A percentile compares a stretch with the other conserved stretches of the same genome.
These are phyloP conservation scores for Lycodopsis pacificus DNA, from an alignment of 2,797 vertebrate genomes.

Conservation along the genomic window DNA sequence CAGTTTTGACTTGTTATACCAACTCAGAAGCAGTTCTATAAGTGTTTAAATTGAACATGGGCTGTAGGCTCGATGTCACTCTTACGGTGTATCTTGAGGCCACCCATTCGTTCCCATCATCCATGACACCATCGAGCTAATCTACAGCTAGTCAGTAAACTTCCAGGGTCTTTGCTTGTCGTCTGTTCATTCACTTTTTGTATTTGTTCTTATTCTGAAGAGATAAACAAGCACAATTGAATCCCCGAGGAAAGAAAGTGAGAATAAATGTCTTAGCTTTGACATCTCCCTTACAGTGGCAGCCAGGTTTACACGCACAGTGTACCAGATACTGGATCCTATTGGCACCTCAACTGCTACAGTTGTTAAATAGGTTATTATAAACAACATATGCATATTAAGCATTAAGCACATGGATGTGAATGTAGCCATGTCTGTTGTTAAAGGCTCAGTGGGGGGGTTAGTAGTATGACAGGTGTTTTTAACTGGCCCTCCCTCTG, in stretches of 20 bases:
- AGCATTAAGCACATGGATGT: neutral
- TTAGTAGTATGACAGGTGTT: slow-evolving; percentile 69
- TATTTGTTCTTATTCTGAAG: neutral
- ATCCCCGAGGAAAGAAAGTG: neutral
- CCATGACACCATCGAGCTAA: slow-evolving; percentile 22
- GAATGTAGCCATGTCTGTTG: slow-evolving; percentile 14
- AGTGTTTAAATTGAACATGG: slow-evolving; percentile 24
- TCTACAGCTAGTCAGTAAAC: slow-evolving; percentile 39
- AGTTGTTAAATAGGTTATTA: slow-evolving; percentile 7
- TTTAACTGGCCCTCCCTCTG: slow-evolving; percentile 67
- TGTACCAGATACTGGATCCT: neutral
- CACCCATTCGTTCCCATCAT: slow-evolving; percentile 4
- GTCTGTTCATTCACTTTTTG: neutral
- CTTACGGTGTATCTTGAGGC: slow-evolving; percentile 25
- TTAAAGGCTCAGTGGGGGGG: slow-evolving; percentile 39
- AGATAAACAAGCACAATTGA: neutral
- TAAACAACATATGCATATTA: slow-evolving; percentile 14
- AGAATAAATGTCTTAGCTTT: neutral
- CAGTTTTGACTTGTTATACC: slow-evolving; percentile 17
- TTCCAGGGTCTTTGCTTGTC: neutral
- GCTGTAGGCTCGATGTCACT: slow-evolving; percentile 9
- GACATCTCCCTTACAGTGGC: neutral
- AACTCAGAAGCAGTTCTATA: slow-evolving; percentile 1
- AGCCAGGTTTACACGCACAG: neutral
- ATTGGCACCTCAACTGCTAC: neutral